Evolutionary conservation across 1,140 invertebrate genomes (phyloP).

Genomic region (Manduca sexta): DNA sequence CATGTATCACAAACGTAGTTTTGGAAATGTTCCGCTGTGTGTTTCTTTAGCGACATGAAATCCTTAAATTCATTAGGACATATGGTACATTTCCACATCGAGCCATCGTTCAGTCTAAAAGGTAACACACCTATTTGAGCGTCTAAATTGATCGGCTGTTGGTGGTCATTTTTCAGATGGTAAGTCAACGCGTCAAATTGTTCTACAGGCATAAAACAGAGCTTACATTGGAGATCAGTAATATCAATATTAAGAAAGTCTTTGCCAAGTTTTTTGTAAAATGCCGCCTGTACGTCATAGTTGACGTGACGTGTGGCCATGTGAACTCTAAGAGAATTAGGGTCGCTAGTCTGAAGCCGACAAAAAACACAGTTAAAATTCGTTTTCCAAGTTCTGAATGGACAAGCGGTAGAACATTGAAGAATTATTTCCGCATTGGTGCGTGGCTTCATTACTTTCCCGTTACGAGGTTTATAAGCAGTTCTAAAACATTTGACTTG

Average conservation of each 20-base stretch:
- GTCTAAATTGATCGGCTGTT: constrained; percentile 49
- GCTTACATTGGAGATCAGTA: constrained; percentile 58
- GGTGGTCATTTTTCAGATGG: constrained; percentile 55
- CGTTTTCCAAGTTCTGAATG: constrained; percentile 57
- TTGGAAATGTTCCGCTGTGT: constrained; percentile 55
- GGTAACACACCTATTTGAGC: constrained; percentile 53
- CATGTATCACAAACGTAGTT: constrained; percentile 65
- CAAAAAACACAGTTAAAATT: constrained; percentile 64
- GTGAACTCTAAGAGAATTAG: constrained; percentile 41
- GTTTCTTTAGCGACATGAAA: constrained; percentile 52
- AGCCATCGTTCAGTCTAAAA: constrained; percentile 50
- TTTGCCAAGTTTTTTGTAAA: constrained; percentile 61
- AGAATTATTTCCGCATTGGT: constrained; percentile 58
- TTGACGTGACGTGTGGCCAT: constrained; percentile 46
- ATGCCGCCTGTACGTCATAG: constrained; percentile 50
- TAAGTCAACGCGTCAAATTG: constrained; percentile 44
- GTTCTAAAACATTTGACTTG: constrained; percentile 58
- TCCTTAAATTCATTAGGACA: constrained; percentile 61
- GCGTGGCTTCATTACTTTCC: constrained; percentile 40
- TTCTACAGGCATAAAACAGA: constrained; percentile 50
- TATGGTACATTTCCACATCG: constrained; percentile 56
- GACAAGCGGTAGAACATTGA: constrained; percentile 54
- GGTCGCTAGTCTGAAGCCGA: constrained; percentile 50
- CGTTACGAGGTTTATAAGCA: constrained; percentile 54
- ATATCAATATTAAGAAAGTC: constrained; percentile 61